A percentile compares a stretch with the other conserved stretches of the same genome.
These are phyloP conservation scores for Pachliopta kotzebuea DNA, from an alignment of 2,888 invertebrate genomes.

Conservation along the genomic window DNA sequence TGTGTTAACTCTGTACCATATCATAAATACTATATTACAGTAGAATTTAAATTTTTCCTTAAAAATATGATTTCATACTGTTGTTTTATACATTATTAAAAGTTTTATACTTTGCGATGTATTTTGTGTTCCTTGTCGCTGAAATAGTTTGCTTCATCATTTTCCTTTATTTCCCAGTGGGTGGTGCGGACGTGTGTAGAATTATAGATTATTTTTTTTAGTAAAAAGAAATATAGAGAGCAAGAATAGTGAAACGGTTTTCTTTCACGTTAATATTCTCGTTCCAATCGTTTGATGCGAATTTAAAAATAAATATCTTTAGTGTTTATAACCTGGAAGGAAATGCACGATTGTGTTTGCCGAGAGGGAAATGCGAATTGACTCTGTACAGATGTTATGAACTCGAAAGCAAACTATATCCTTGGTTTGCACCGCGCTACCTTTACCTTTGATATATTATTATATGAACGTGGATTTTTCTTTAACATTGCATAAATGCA, in stretches of 20 bases:
- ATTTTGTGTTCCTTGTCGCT: not conserved
- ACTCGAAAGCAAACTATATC: not conserved
- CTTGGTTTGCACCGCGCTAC: not conserved
- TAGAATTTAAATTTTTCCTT: too few relatives aligned
- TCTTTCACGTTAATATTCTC: not conserved
- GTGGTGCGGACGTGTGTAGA: conserved; percentile 11
- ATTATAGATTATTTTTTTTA: conserved; percentile 8
- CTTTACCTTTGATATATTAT: not conserved
- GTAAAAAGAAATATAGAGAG: not conserved
- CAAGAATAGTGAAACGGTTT: not conserved
- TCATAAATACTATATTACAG: too few relatives aligned
- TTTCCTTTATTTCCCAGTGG: conserved; percentile 13
- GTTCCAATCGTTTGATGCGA: not conserved
- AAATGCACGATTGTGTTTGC: not conserved
- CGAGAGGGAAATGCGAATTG: not conserved
- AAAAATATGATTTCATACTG: not conserved
- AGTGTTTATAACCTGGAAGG: not conserved
- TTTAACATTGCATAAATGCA: not conserved
- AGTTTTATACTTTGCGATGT: not conserved
- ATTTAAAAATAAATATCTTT: not conserved
- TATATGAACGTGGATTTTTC: not conserved
- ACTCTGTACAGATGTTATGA: not conserved
- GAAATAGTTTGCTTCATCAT: conserved; percentile 9
- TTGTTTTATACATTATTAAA: not conserved
- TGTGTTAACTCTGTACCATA: too few relatives aligned